phyloP scores from a whole-genome alignment of 2,113 vertebrate genomes.

The Scophthalmus maximus region DNA sequence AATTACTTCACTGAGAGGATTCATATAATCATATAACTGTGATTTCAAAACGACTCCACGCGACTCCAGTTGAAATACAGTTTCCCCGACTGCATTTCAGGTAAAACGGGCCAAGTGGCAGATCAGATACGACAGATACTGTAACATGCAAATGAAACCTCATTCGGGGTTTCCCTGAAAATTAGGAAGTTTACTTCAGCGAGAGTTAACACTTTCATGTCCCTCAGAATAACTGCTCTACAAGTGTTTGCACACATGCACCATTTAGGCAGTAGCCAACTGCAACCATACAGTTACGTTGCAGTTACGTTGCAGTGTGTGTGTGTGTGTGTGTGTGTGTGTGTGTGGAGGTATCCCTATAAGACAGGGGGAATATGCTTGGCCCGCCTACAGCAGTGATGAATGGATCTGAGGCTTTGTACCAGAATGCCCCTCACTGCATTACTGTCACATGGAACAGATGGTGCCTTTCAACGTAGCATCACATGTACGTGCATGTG shows the following conservation, averaged over 20 bases:
- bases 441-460: conserved; percentile 87
- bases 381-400: conserved; percentile 82
- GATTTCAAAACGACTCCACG: conserved; percentile 13
- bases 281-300: conserved; percentile 26
- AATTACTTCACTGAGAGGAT: no score
- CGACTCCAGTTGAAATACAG: background rate
- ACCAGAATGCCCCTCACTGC: conserved; percentile 85
- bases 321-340: conserved; percentile 32
- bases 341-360: conserved; percentile 77
- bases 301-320: conserved; percentile 14
- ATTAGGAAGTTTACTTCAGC: background rate
- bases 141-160: conserved; percentile 57
- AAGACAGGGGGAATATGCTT: conserved; percentile 80
- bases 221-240: conserved; percentile 19
- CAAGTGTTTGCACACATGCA: conserved; percentile 48
- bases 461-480: conserved; percentile 85
- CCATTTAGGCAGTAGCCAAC: conserved; percentile 11
- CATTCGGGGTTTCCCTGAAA: conserved; percentile 9
- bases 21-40: no score
- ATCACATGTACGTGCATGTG: conserved; percentile 68
- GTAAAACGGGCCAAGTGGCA: conserved; percentile 23
- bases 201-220: conserved; percentile 17
- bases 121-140: conserved; percentile 25
- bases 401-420: conserved; percentile 82
- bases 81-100: background rate